Evolutionary conservation across 2,113 vertebrate species (phyloP).

Genomic region (Dendropsophus ebraccatus): DNA sequence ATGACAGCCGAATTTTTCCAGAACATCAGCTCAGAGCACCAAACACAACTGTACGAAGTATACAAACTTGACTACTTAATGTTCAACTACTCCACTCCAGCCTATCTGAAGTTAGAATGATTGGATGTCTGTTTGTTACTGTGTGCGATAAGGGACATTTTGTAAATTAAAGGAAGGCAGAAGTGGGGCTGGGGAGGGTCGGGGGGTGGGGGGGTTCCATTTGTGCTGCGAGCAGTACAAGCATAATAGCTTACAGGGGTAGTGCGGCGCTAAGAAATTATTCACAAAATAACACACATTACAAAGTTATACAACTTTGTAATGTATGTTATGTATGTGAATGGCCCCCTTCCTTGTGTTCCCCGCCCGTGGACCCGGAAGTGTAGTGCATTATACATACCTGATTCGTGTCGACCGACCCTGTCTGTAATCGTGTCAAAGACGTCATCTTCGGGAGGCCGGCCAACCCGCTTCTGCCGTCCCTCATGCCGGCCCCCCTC

Average conservation of each 20-base stretch:
- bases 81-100: conserved; percentile 97
- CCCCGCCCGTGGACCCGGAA: no score
- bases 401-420: no score
- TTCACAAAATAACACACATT: no score
- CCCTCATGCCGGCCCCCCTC: no score
- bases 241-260: conserved; percentile 85
- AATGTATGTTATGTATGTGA: no score
- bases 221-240: conserved; percentile 95
- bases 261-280: no score
- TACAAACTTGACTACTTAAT: conserved; percentile 98
- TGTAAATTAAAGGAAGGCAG: conserved; percentile 78
- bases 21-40: conserved; percentile 93
- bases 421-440: no score
- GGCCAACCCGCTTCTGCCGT: no score
- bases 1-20: conserved; percentile 98
- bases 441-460: no score
- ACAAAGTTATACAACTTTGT: no score
- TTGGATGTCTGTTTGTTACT: conserved; percentile 74
- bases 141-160: conserved; percentile 81
- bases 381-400: no score
- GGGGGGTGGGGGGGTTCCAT: conserved; percentile 62
- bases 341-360: no score
- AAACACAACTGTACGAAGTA: conserved; percentile 90
- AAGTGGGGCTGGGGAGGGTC: conserved; percentile 34
- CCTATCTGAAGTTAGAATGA: conserved; percentile 93